Conservation (phyloP, 2,888 invertebrate genomes). For the Platycheirus albimanus region DNA sequence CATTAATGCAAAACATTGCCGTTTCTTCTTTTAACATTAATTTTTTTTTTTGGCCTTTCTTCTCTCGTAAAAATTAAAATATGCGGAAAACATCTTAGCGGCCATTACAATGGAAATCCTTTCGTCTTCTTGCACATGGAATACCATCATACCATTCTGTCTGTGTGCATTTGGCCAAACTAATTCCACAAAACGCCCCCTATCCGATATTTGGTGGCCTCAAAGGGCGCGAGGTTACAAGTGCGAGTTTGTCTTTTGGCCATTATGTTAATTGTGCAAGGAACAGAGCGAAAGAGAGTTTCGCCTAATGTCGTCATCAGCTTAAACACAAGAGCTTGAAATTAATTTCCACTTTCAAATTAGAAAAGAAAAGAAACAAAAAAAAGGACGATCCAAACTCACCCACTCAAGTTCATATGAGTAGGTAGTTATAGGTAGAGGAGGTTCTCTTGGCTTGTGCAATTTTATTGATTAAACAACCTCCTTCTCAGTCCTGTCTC, state of each 20-base stretch:
- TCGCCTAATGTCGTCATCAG: constrained; percentile 31
- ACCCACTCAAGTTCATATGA: constrained; percentile 10
- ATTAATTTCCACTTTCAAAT: constrained; percentile 44
- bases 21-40: constrained; percentile 22
- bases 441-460: neutral
- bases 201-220: neutral
- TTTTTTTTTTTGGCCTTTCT: too few species aligned
- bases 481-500: neutral
- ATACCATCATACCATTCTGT: neutral
- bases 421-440: neutral
- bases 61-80: constrained; percentile 62
- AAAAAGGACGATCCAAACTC: constrained; percentile 14
- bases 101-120: constrained; percentile 57
- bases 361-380: constrained; percentile 28
- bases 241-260: constrained; percentile 62
- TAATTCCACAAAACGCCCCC: neutral
- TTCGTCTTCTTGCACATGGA: constrained; percentile 45
- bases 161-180: constrained; percentile 21
- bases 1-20: constrained; percentile 71
- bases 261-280: constrained; percentile 68
- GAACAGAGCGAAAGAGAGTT: too few species aligned
- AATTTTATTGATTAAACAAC: constrained; percentile 71
- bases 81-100: constrained; percentile 65
- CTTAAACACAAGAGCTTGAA: neutral
- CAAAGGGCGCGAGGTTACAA: constrained; percentile 27